Evolutionary conservation across 2,797 vertebrate species (phyloP).

Genomic region (Rhincodon typus): DNA sequence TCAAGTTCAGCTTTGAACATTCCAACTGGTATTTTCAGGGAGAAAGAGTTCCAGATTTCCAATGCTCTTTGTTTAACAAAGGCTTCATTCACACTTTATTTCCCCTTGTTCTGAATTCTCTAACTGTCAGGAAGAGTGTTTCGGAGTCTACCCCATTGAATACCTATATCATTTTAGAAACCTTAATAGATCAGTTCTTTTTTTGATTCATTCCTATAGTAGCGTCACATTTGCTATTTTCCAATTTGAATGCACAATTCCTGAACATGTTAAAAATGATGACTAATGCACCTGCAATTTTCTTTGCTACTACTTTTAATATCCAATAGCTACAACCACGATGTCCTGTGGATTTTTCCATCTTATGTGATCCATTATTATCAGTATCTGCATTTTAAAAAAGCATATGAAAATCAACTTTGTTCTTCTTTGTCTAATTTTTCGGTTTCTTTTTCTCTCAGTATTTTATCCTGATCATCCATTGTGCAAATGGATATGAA

Average conservation of each 20-base stretch:
- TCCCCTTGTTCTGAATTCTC: neutral
- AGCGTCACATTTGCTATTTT: neutral
- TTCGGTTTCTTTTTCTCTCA: neutral
- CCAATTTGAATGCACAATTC: neutral
- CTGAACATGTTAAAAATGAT: neutral
- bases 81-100: neutral
- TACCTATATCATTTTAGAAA: neutral
- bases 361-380: neutral
- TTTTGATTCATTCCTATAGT: neutral
- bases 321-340: neutral
- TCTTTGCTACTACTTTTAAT: neutral
- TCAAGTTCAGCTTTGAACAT: neutral
- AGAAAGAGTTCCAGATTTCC: neutral
- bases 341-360: neutral
- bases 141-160: neutral
- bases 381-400: neutral
- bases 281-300: neutral
- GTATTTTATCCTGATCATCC: neutral
- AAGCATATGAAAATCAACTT: neutral
- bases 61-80: neutral
- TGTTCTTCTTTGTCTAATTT: neutral
- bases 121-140: neutral
- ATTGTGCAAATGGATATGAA: neutral
- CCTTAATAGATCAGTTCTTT: neutral
- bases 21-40: neutral